These are phyloP conservation scores for Scomber japonicus DNA, from an alignment of 2,113 vertebrate species.

Conservation along the genomic window DNA sequence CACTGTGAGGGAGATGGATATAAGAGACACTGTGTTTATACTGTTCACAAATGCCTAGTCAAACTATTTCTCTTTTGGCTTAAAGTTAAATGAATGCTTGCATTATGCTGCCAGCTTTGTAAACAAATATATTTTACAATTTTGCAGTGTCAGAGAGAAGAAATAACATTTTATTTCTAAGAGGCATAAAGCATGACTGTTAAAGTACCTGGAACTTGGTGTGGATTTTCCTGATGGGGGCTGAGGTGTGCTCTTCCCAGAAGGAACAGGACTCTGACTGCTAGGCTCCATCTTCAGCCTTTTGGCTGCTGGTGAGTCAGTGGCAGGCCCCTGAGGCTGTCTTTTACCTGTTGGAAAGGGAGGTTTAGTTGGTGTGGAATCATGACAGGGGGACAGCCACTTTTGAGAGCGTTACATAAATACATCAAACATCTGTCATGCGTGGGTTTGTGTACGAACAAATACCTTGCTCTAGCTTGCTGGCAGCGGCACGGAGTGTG, in stretches of 20 bases:
- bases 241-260: constrained; percentile 91
- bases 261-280: constrained; percentile 85
- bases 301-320: constrained; percentile 89
- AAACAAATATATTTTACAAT: not conserved
- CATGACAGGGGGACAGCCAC: not conserved
- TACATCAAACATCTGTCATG: not conserved
- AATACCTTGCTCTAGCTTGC: constrained; percentile 91
- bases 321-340: constrained; percentile 62
- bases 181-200: not conserved
- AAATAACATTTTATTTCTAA: not conserved
- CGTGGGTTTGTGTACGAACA: not conserved
- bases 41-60: not conserved
- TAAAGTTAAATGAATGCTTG: not conserved
- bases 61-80: not conserved
- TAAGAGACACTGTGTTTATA: not conserved
- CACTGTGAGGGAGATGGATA: constrained; percentile 74
- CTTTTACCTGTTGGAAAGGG: constrained; percentile 86
- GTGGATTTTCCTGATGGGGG: constrained; percentile 92
- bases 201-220: constrained; percentile 87
- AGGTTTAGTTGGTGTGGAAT: not conserved
- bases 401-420: not conserved
- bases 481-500: constrained; percentile 90
- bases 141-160: not conserved
- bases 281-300: constrained; percentile 88
- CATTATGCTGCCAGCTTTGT: not conserved